Conservation (phyloP, 2,797 vertebrate species). For the Nyctalus aviator region DNA sequence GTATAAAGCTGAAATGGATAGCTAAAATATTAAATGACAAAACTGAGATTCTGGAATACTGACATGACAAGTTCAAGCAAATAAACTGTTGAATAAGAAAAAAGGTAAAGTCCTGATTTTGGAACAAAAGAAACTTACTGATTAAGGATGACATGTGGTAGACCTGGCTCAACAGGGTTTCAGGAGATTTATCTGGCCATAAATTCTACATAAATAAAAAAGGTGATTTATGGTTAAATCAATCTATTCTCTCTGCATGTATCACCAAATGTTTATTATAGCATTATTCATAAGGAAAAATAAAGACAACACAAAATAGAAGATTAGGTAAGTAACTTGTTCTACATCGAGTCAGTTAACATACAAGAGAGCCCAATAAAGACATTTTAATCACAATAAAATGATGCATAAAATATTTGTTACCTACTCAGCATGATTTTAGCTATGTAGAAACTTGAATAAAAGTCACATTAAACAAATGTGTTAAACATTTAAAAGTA, state of each 20-base stretch:
- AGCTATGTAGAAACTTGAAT: background rate
- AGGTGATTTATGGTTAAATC: background rate
- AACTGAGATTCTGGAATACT: background rate
- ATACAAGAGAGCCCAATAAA: background rate
- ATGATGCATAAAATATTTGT: background rate
- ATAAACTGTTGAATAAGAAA: background rate
- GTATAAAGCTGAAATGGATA: background rate
- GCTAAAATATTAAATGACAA: constrained; percentile 4
- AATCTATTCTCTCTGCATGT: background rate
- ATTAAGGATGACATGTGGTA: background rate
- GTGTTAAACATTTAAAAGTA: background rate
- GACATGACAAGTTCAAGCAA: background rate
- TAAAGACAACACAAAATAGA: background rate
- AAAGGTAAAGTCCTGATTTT: background rate
- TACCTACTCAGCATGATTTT: background rate
- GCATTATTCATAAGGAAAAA: background rate
- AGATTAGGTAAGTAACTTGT: background rate
- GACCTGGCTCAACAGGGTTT: background rate
- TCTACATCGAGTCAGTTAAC: background rate
- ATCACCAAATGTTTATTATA: background rate
- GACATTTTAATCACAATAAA: background rate
- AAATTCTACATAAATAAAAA: background rate
- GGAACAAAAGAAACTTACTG: background rate
- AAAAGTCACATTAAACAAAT: background rate
- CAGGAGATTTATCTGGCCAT: background rate